Evolutionary conservation across 2,888 invertebrate genomes (phyloP), one percentile per base, ranked within the genome.

Genomic region (Itoplectis maculator): DNA sequence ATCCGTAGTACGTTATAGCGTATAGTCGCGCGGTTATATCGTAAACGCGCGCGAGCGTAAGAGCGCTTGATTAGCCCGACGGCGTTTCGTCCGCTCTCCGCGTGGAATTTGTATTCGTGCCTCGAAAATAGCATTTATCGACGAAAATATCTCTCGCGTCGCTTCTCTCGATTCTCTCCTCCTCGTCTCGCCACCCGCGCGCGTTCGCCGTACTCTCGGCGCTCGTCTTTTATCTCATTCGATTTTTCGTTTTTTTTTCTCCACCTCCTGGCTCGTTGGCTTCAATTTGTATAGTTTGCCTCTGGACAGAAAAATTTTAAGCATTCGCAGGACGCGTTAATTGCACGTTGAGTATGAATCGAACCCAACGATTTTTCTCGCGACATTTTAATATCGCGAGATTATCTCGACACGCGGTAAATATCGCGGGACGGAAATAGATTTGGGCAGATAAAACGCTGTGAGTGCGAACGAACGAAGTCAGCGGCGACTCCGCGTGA

Each of bases 101-200:
- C 40, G 40, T 70, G 79, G 78, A 84, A 83, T 83, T 81, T 73
- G 81, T 83, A 81, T 79, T 82, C 78, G 79, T 61, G 37, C 70
- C 81, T 54, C 70, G 66, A 83, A 85, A 85, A 84, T 85, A 84
- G 82, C 76, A 42, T 84, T 83, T 83, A 86, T 85, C 75, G 69
- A 84, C 70, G 45, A 81, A 82, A 84, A 85, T 86, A 85, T 83
- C 82, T 83, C 68, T 61, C 20, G 61, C 74, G n/a, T n/a, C n/a
- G n/a, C n/a, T n/a, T n/a, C n/a, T n/a, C n/a, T n/a, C n/a, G n/a
- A n/a, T n/a, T n/a, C n/a, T n/a, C n/a, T n/a, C 51, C 20, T 35
- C 35, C 18, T 68, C 61, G 79, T 61, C 63, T 65, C 63, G 63
- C 59, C n/a, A 11, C 68, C 23, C 68, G 68, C 59, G 37, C 59